Percentiles rank a stretch among this genome's conserved stretches.
These are phyloP conservation scores for Callithrix jacchus DNA, from an alignment of 2,113 vertebrate genomes.

Conservation along the genomic window DNA sequence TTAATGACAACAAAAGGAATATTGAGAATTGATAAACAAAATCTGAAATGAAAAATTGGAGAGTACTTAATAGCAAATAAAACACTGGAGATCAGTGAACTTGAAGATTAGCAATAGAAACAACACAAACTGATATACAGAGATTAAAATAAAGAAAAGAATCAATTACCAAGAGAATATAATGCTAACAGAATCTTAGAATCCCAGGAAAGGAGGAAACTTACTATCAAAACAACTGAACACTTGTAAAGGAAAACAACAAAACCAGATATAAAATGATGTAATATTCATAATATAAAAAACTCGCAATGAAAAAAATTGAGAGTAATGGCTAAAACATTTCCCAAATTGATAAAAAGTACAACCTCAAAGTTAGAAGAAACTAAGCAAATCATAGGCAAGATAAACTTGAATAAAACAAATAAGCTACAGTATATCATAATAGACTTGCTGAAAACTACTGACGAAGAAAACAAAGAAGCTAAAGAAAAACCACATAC, in stretches of 20 bases:
- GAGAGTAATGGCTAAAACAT: not conserved
- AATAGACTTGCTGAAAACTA: slow-evolving; percentile 15
- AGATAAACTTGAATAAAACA: not conserved
- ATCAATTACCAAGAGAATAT: not conserved
- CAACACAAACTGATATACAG: not conserved
- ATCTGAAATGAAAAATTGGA: not conserved
- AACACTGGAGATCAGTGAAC: not conserved
- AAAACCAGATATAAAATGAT: not conserved
- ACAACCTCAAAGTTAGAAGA: not conserved
- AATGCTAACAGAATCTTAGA: not conserved
- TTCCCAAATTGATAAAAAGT: slow-evolving; percentile 16
- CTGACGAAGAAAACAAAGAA: not conserved
- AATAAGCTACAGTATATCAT: not conserved
- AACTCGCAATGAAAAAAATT: not conserved
- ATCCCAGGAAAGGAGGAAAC: not conserved
- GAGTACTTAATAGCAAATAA: not conserved
- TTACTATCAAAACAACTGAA: not conserved
- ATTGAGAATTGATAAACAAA: not conserved
- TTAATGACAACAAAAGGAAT: not conserved
- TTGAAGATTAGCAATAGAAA: not conserved
- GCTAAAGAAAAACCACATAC: not conserved
- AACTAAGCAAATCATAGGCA: not conserved
- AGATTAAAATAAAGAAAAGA: not conserved
- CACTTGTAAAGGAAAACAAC: not conserved
- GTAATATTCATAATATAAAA: not conserved